Evolutionary conservation across 2,888 invertebrate genomes (phyloP).

Genomic region (Netelia virgata): DNA sequence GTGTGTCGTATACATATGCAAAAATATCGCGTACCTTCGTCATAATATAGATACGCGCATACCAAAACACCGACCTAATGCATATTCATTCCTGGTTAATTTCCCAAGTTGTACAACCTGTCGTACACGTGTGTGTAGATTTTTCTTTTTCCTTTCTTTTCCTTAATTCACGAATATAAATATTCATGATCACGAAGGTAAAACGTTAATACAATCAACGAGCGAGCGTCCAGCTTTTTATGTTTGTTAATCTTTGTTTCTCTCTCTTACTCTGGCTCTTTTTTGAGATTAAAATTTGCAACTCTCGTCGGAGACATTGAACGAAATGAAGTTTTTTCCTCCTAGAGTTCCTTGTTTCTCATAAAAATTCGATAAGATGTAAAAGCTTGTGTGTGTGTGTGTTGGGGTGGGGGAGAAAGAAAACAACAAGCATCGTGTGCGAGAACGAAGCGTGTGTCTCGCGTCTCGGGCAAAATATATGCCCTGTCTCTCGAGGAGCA

Average conservation of each 20-base stretch:
- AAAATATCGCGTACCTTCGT: not conserved
- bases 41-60: not conserved
- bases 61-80: not conserved
- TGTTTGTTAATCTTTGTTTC: not conserved
- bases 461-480: conserved; percentile 33
- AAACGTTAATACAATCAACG: conserved; percentile 5
- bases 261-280: not conserved
- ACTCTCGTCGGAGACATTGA: not conserved
- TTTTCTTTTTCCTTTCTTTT: not conserved
- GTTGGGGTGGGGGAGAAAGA: not conserved
- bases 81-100: conserved; percentile 36
- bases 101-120: conserved; percentile 10
- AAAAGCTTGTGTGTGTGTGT: not conserved
- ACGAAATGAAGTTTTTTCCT: not conserved
- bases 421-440: conserved; percentile 10
- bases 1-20: not conserved
- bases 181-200: conserved; percentile 4
- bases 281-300: not conserved
- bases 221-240: not conserved
- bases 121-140: not conserved
- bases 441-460: conserved; percentile 40
- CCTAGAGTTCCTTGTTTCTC: not conserved
- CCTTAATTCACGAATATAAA: not conserved
- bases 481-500: conserved; percentile 48
- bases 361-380: not conserved